Conservation (phyloP, 2,113 vertebrate genomes). For the Stomatorhinus ivindoensis region DNA sequence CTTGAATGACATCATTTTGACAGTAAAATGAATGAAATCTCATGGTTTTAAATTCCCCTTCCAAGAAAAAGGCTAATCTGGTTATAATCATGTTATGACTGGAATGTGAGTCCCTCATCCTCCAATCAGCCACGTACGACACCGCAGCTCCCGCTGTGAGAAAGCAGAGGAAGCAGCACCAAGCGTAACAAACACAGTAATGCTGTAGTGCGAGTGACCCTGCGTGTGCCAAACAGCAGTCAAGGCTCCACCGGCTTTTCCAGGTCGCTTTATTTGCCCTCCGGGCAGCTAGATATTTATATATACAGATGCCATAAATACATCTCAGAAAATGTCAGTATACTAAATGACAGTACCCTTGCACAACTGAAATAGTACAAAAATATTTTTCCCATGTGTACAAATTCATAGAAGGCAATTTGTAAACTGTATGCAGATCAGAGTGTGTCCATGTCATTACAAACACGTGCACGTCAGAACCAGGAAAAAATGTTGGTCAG, state of each 20-base stretch:
- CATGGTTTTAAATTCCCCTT: constrained; percentile 34
- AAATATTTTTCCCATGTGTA: constrained; percentile 35
- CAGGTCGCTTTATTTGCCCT: constrained; percentile 56
- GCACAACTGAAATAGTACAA: constrained; percentile 55
- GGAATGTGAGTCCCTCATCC: constrained; percentile 43
- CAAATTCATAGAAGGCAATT: constrained; percentile 43
- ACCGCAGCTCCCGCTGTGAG: constrained; percentile 41
- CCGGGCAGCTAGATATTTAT: constrained; percentile 33
- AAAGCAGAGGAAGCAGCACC: constrained; percentile 50
- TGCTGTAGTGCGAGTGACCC: constrained; percentile 59
- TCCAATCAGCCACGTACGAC: constrained; percentile 42
- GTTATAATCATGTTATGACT: constrained; percentile 45
- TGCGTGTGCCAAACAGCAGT: constrained; percentile 48
- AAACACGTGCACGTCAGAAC: not conserved
- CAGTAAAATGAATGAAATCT: constrained; percentile 72
- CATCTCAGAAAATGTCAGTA: constrained; percentile 62
- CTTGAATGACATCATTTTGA: constrained; percentile 76
- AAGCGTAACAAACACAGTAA: constrained; percentile 43
- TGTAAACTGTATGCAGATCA: constrained; percentile 42
- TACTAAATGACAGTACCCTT: constrained; percentile 66
- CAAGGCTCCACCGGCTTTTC: constrained; percentile 51
- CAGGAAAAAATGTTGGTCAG: not conserved
- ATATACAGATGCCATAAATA: constrained; percentile 67
- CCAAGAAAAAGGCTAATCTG: constrained; percentile 47
- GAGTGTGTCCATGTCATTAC: not conserved